These are phyloP conservation scores for Mimas tiliae DNA, from an alignment of 2,888 invertebrate species.

Conservation along the genomic window DNA sequence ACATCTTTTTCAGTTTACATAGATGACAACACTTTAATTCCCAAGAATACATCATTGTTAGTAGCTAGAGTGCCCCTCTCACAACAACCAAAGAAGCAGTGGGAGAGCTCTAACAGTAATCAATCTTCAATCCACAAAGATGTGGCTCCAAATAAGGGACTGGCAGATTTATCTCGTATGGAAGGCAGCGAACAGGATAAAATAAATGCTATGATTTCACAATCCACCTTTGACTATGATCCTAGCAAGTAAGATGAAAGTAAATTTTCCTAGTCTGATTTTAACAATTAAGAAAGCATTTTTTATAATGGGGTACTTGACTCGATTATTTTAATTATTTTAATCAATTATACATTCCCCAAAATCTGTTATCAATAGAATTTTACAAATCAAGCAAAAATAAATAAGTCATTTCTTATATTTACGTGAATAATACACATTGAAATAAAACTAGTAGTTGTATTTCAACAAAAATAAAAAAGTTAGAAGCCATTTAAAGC, in stretches of 20 bases:
- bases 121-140: constrained; percentile 73
- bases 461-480: no score
- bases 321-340: no score
- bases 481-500: no score
- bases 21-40: constrained; percentile 95
- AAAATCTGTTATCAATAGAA: no score
- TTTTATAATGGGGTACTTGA: no score
- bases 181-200: constrained; percentile 98
- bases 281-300: not conserved
- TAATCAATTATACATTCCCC: no score
- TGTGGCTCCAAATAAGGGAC: constrained; percentile 85
- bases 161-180: constrained; percentile 93
- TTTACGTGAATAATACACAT: no score
- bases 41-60: constrained; percentile 98
- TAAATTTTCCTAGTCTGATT: constrained; percentile 22
- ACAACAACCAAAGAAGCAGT: constrained; percentile 90
- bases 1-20: constrained; percentile 89
- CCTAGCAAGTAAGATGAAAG: constrained; percentile 93
- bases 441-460: no score
- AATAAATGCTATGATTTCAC: constrained; percentile 98
- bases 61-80: constrained; percentile 96
- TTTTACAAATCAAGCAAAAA: no score
- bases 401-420: no score
- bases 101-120: constrained; percentile 86
- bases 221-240: constrained; percentile 98